Evolutionary conservation across 2,888 invertebrate species (phyloP), one percentile per base, ranked within the genome.

Genomic region (Callyntrura guangdongensis): DNA sequence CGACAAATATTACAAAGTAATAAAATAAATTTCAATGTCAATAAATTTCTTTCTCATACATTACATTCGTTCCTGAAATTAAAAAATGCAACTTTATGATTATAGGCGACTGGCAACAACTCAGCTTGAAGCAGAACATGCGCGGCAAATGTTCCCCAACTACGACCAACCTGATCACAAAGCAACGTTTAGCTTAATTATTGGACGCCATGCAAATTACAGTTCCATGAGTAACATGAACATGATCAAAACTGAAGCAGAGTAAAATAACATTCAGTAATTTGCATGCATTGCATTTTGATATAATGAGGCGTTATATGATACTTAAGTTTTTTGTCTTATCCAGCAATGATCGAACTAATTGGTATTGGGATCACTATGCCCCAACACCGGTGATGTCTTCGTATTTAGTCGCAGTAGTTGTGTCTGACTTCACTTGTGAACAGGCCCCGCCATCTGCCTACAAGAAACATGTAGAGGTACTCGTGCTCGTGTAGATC

Each of bases 81-180:
- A 22, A 12, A 49, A 17, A 53, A 45, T 53, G 3, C 14, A 61
- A 47, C 47, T 67, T 69, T 67, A 12, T 59, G 20, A 22, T 82
- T 53, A 81, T 64, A 92, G 92, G 56, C 82, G 89, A 72, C 12
- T 93, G 11, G 92, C 93, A 45, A 90, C 91, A 4, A 92, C 92
- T 2, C 93, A 93, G 64, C 91, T 93, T 74, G 91, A 92, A 77
- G 82, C 87, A 20, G 86, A 87, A 17, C 81, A 81, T 22, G 90
- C 92, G 0, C 14, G 92, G 77, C 79, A 87, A 86, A 92, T 92
- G 90, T 91, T 91, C 49, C 92, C 93, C 11, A 77, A 91, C 64
- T 91, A 92, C 74, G 92, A 92, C 47, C 89, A 92, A 61, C 93
- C 93, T 11, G 61, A 45, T 11, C 90, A 86, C 25, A 93, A 93